Percentiles rank a stretch among this genome's conserved stretches.
phyloP scores from a whole-genome alignment of 1,140 invertebrate genomes.

The Orchesella cincta region DNA sequence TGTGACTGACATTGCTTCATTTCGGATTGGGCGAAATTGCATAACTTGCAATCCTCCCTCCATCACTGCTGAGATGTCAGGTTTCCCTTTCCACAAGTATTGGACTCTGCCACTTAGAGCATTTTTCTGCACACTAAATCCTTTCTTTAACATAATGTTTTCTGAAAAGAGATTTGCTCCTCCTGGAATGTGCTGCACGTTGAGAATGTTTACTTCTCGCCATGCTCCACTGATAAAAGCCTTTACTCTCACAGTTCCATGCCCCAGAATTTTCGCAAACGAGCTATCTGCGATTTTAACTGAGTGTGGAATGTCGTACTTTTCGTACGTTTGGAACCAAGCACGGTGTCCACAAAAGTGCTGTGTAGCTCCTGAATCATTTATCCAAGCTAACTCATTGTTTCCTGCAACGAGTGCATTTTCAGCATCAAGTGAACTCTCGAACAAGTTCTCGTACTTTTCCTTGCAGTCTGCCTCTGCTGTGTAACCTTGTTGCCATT shows the following conservation, averaged over 20 bases:
- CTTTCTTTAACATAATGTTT: conserved; percentile 26
- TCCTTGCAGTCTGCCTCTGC: too few species aligned
- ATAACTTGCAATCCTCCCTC: background rate
- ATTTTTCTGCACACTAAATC: conserved; percentile 24
- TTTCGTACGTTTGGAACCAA: conserved; percentile 37
- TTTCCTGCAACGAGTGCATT: background rate
- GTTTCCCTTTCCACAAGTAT: background rate
- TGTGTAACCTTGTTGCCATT: too few species aligned
- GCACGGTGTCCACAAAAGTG: conserved; percentile 30
- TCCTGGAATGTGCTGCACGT: conserved; percentile 34
- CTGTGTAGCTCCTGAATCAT: conserved; percentile 36
- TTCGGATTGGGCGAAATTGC: background rate
- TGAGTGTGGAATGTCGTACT: background rate
- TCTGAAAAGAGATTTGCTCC: background rate
- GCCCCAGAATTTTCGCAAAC: background rate
- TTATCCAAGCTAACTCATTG: conserved; percentile 21
- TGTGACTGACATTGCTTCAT: too few species aligned
- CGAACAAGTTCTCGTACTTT: too few species aligned
- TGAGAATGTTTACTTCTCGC: background rate
- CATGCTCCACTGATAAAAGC: conserved; percentile 18
- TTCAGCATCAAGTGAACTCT: too few species aligned
- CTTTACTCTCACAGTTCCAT: conserved; percentile 32
- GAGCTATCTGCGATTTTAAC: conserved; percentile 28
- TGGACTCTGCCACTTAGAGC: background rate
- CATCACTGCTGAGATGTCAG: background rate